Conservation (phyloP, 2,797 vertebrate genomes). For the Rhincodon typus region DNA sequence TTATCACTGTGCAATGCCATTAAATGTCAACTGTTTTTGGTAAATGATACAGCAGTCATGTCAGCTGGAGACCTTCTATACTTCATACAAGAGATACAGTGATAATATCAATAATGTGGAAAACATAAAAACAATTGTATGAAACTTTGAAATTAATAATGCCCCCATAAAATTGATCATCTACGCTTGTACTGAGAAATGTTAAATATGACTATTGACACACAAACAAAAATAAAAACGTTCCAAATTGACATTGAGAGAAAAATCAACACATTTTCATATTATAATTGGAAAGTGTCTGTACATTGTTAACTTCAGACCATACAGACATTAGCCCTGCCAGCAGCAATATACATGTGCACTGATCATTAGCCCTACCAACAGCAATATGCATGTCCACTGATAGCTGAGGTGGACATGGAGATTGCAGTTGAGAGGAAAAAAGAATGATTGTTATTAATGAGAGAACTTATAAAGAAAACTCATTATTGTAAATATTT, state of each 20-base stretch:
- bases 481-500: conserved; percentile 49
- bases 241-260: not conserved
- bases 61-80: not conserved
- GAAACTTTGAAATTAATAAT: not conserved
- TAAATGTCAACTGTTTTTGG: not conserved
- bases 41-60: not conserved
- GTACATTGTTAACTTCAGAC: not conserved
- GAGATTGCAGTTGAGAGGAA: not conserved
- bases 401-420: too few species aligned
- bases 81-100: not conserved
- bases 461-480: conserved; percentile 42
- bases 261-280: not conserved
- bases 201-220: not conserved
- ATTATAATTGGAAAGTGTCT: not conserved
- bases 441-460: not conserved
- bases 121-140: conserved; percentile 1
- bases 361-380: not conserved
- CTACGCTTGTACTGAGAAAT: not conserved
- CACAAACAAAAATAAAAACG: not conserved
- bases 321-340: not conserved
- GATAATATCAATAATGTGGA: not conserved
- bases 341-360: not conserved
- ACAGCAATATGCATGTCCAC: not conserved
- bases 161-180: not conserved
- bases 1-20: not conserved